Conservation (phyloP, 2,113 vertebrate species). For the Amblyornis subalaris region DNA sequence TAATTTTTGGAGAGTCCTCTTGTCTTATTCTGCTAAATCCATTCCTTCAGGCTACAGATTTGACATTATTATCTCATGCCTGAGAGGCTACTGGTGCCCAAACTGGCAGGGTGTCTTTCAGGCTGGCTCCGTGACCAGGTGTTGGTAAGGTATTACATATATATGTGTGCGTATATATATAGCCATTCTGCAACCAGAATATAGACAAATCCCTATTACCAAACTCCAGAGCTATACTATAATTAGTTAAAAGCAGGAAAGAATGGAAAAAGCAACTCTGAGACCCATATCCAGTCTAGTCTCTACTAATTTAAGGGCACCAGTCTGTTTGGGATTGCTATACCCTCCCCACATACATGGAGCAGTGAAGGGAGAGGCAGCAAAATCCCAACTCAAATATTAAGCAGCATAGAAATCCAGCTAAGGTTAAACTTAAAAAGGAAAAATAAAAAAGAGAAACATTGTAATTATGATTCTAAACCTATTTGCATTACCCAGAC, state of each 20-base stretch:
- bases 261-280: background rate
- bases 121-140: background rate
- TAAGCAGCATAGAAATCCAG: background rate
- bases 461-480: background rate
- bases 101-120: background rate
- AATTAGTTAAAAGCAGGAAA: background rate
- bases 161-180: too few species aligned
- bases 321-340: background rate
- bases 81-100: background rate
- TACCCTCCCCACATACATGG: accelerated
- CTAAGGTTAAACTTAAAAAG: background rate
- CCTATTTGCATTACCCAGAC: background rate
- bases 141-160: background rate
- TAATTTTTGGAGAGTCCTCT: background rate
- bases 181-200: background rate
- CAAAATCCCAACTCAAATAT: background rate
- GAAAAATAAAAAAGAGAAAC: accelerated
- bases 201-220: background rate
- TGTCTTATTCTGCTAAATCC: background rate
- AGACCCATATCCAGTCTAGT: background rate
- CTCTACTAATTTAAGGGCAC: background rate
- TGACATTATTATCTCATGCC: background rate
- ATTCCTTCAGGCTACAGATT: background rate
- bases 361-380: background rate
- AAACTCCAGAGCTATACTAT: background rate